Base-by-base conservation (phyloP, 2,797 vertebrate genomes). In the Caiman crocodilus region DNA sequence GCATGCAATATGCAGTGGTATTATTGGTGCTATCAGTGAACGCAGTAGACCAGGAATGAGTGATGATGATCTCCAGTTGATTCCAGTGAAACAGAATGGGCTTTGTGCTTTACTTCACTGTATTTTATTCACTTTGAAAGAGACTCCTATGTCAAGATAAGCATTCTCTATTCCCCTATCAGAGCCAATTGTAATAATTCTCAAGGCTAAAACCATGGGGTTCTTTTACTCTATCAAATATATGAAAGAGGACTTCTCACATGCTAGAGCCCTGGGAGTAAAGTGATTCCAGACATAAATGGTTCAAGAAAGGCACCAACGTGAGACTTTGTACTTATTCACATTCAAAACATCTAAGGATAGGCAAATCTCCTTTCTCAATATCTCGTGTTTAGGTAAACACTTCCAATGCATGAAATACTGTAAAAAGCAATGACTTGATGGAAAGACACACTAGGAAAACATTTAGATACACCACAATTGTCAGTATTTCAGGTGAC, bases 401-500 rank as follows among this genome's bases (percentile, higher is more conserved):
- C 30, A 6, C 42, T 50, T 50, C 8, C 42, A 50, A 11, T 50
- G 67, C 21, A 42, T 25, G 32, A 4, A 3, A 60, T 55, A 23
- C 73, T 4, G 14, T 13, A 28, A 61, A 1, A 9, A 14, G 17
- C 25, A 0, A 0, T 16, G 15, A 73, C 63, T 85, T 0, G 42
- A 60, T 75, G 26, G 57, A 85, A 87, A 80, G 50, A 42, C 1
- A 59, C 2, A 50, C 11, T 63, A 63, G 42, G 14, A 81, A 64
- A 4, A 0, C 16, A 55, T n/a, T 60, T 55, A 26, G 79, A 14
- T 2, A 75, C 4, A 3, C 16, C 60, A 20, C 50, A 18, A 15
- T 63, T 69, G 78, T 17, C 11, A 14, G 9, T 61, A 14, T 11
- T 78, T 90, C 32, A 26, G 23, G 64, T 14, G 21, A n/a, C 32